Base-by-base conservation (phyloP, 2,113 vertebrate genomes). In the Xenopus borealis region DNA sequence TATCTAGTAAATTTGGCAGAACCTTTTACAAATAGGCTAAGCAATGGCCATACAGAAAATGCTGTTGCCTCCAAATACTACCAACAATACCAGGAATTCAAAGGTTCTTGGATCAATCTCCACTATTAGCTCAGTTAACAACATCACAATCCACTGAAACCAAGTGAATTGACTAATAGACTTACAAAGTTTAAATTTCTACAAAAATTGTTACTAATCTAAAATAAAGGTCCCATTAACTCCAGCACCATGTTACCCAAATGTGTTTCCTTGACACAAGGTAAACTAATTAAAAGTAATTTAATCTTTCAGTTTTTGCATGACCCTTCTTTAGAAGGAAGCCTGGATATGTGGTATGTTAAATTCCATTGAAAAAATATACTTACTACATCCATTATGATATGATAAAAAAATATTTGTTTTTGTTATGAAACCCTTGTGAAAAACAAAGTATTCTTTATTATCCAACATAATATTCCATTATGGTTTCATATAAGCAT, bases 231-330 rank as follows among this genome's bases (percentile, higher is more conserved):
- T 14, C 62, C 79, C 79, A 18, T 2, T 66, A 4, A n/a, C 20
- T 76, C 72, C 57, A 16, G 69, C 79, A 81, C 17, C 66, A 78
- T 80, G 58, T 72, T 82, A 69, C 67, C 78, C 79, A 82, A 72
- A 2, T 72, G 87, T 88, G 88, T 83, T 91, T 88, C 91, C 91
- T 92, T 91, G 91, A 92, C 91, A 92, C 90, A 92, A 92, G 91
- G 90, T 88, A 90, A 91, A 90, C 88, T 84, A 86, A 77, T 69
- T 64, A 83, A 84, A n/a, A 80, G 61, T 17, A 83, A 19, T 27
- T 82, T 81, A 78, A 75, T 20, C 72, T 62, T 78, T 82, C 58
- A 81, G 78, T 55, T 72, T 69, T 71, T 58, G 13, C 16, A 8
- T 68, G 66, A 76, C 58, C 73, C 47, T 45, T 62, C 73, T 75